Evolutionary conservation across 2,888 invertebrate genomes (phyloP).

Genomic region (Agrochola litura): DNA sequence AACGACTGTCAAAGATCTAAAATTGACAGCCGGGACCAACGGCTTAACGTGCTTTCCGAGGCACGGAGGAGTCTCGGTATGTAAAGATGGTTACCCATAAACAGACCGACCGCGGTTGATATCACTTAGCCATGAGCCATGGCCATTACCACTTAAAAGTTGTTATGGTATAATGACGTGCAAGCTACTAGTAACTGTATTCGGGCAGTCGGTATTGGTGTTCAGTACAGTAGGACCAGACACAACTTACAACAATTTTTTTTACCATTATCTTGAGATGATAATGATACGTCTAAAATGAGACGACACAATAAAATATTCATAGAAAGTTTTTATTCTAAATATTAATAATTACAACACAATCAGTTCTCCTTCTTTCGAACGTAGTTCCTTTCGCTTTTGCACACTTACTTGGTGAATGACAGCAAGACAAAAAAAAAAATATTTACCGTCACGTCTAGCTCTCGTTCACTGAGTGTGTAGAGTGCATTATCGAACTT

Average conservation of each 20-base stretch:
- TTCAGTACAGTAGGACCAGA: not conserved
- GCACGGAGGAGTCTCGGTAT: no score
- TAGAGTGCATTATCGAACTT: not conserved
- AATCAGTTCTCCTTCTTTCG: constrained; percentile 20
- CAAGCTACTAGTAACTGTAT: not conserved
- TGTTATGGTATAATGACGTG: not conserved
- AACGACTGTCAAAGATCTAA: not conserved
- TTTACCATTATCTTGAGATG: not conserved
- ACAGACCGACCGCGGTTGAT: not conserved
- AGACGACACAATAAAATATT: not conserved
- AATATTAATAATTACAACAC: constrained; percentile 10
- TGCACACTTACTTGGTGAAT: not conserved
- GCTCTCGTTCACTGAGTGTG: no score
- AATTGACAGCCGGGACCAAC: not conserved
- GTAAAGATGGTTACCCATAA: not conserved
- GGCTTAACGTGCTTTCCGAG: not conserved
- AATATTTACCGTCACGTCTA: no score
- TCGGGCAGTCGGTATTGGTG: no score
- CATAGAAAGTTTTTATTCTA: constrained; percentile 13
- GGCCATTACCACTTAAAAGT: not conserved
- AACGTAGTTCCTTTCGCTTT: not conserved
- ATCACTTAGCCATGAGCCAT: not conserved
- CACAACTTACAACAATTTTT: not conserved
- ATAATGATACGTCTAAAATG: not conserved
- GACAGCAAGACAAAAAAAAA: not conserved